phyloP scores from a whole-genome alignment of 2,113 vertebrate species.

The Eidolon helvum region DNA sequence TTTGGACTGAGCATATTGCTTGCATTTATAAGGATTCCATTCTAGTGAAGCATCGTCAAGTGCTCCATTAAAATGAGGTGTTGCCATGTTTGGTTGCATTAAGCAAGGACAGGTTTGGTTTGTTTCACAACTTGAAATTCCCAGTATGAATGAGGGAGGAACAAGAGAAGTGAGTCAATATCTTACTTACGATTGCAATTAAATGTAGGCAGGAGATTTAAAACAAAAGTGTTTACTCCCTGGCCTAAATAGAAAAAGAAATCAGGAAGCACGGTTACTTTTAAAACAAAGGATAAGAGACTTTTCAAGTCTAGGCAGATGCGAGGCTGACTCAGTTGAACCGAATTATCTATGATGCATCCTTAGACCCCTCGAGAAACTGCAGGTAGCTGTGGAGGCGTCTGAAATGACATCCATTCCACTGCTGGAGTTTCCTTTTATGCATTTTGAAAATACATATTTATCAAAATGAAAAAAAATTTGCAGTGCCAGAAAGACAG shows the following conservation, averaged over 20 bases:
- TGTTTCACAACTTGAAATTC: conserved; percentile 79
- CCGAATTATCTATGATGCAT: background rate
- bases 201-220: conserved; percentile 57
- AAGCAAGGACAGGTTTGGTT: conserved; percentile 81
- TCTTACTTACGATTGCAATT: conserved; percentile 47
- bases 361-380: background rate
- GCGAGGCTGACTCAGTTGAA: fast-evolving
- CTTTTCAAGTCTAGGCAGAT: background rate
- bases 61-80: conserved; percentile 82
- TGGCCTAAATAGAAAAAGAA: background rate
- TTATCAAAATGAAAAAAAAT: background rate
- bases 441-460: background rate
- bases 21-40: conserved; percentile 78
- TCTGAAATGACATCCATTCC: background rate
- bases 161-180: conserved; percentile 79
- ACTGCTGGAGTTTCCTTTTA: background rate
- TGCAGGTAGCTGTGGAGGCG: fast-evolving
- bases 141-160: conserved; percentile 66
- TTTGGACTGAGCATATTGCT: conserved; percentile 73
- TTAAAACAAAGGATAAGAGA: background rate
- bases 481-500: background rate
- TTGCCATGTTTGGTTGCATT: conserved; percentile 76
- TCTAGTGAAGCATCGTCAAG: conserved; percentile 76
- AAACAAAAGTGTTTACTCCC: conserved; percentile 2
- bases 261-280: background rate